Conservation (phyloP, 2,797 vertebrate species). For the Decapterus maruadsi region DNA sequence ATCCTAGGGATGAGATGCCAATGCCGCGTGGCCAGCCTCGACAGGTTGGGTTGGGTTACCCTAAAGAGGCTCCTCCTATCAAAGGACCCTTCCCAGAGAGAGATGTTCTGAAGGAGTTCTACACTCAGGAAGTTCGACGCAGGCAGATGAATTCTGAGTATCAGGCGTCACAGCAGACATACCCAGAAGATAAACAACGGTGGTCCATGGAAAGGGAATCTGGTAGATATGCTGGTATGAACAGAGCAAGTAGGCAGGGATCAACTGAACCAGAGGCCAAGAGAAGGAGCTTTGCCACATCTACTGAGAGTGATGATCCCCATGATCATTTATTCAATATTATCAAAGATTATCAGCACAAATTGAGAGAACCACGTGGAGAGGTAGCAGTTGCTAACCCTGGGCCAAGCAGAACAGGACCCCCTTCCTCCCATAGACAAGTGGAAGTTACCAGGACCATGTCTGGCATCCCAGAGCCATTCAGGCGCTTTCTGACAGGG, state of each 20-base stretch:
- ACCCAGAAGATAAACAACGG: constrained; percentile 12
- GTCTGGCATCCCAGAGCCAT: constrained; percentile 78
- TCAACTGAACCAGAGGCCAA: constrained; percentile 44
- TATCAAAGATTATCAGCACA: constrained; percentile 60
- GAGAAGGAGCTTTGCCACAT: constrained; percentile 35
- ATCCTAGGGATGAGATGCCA: constrained; percentile 31
- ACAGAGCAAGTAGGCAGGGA: constrained; percentile 35
- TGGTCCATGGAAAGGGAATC: constrained; percentile 61
- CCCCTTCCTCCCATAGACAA: constrained; percentile 30
- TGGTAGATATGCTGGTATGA: constrained; percentile 22
- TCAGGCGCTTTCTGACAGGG: constrained; percentile 76
- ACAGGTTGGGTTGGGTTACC: constrained; percentile 18
- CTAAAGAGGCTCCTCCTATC: constrained; percentile 35
- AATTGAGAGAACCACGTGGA: constrained; percentile 8
- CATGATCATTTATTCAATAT: constrained; percentile 36
- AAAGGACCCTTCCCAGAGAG: constrained; percentile 54
- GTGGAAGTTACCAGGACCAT: constrained; percentile 40
- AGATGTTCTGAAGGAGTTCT: constrained; percentile 63
- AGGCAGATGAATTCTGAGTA: constrained; percentile 23
- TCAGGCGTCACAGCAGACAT: not conserved
- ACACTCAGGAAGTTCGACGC: constrained; percentile 57
- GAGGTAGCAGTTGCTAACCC: not conserved
- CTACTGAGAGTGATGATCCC: constrained; percentile 11
- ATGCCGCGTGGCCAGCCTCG: constrained; percentile 20
- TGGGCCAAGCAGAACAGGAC: constrained; percentile 28